A percentile compares a stretch with the other conserved stretches of the same genome.
Evolutionary conservation across 2,888 invertebrate species (phyloP).

Genomic region (Drosophila anomelani): DNA sequence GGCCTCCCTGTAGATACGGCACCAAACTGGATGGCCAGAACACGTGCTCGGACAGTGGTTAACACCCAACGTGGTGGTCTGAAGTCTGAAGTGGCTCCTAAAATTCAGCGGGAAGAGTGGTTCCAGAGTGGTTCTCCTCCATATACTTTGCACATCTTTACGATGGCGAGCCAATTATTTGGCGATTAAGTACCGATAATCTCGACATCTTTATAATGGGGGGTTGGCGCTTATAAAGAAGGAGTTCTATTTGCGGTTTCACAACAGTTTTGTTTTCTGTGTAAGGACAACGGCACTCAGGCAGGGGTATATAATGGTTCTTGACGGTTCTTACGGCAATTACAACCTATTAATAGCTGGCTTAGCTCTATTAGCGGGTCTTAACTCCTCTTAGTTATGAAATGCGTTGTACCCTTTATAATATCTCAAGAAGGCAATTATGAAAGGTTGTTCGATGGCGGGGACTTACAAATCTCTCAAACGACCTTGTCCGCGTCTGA

Average conservation of each 20-base stretch:
- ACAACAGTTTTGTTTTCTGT: constrained; percentile 32
- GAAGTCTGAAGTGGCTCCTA: constrained; percentile 14
- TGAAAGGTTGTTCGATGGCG: constrained; percentile 22
- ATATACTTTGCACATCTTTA: constrained; percentile 20
- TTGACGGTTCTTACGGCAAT: constrained; percentile 25
- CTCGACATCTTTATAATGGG: constrained; percentile 43
- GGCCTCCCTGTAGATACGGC: constrained; percentile 9
- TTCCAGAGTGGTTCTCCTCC: constrained; percentile 1
- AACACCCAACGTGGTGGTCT: constrained; percentile 2
- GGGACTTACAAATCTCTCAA: constrained; percentile 27
- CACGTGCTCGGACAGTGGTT: constrained; percentile 27
- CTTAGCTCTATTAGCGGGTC: neutral
- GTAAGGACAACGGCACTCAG: constrained; percentile 24
- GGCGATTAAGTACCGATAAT: constrained; percentile 42
- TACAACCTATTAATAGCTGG: neutral
- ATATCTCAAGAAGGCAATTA: constrained; percentile 9
- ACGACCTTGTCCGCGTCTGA: constrained; percentile 1
- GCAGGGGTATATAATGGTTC: neutral
- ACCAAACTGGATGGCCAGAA: constrained; percentile 5
- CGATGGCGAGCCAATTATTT: constrained; percentile 39
- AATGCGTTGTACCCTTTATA: constrained; percentile 8
- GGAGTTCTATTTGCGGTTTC: constrained; percentile 15
- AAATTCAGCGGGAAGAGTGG: constrained; percentile 4
- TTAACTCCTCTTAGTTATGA: constrained; percentile 11
- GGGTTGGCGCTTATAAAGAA: constrained; percentile 6